Percentiles rank a stretch among this genome's conserved stretches.
phyloP scores from a whole-genome alignment of 2,797 vertebrate species.

The Zalophus californianus region DNA sequence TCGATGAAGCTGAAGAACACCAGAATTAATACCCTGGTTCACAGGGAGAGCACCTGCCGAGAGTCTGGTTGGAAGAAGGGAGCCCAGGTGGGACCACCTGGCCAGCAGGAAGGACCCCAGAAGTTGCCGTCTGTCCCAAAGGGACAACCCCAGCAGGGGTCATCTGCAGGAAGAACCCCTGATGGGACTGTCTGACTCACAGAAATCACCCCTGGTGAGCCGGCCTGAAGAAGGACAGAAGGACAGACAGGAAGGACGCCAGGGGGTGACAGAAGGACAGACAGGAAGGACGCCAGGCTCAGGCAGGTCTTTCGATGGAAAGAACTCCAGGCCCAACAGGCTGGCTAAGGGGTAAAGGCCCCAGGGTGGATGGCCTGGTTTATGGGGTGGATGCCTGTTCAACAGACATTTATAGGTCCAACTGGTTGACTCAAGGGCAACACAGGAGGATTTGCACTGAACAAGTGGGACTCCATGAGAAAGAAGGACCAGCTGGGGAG shows the following conservation, averaged over 20 bases:
- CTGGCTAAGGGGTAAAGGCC: constrained; percentile 83
- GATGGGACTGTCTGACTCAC: constrained; percentile 59
- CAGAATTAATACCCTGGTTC: constrained; percentile 55
- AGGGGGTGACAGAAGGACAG: constrained; percentile 70
- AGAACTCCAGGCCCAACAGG: constrained; percentile 56
- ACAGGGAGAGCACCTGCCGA: constrained; percentile 59
- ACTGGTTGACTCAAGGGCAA: constrained; percentile 81
- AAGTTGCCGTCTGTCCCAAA: constrained; percentile 78
- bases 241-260: constrained; percentile 78
- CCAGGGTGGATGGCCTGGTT: constrained; percentile 79
- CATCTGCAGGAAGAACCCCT: constrained; percentile 72
- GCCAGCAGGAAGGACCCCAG: constrained; percentile 86
- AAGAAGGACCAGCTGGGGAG: constrained; percentile 89
- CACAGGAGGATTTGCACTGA: constrained; percentile 77
- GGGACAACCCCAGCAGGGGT: constrained; percentile 82
- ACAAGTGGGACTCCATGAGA: constrained; percentile 87
- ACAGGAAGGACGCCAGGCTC: constrained; percentile 78
- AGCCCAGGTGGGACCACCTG: constrained; percentile 80
- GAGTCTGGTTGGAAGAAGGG: constrained; percentile 72
- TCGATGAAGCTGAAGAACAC: constrained; percentile 87
- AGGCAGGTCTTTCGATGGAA: constrained; percentile 48
- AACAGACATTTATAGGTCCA: constrained; percentile 74
- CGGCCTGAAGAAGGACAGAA: constrained; percentile 79
- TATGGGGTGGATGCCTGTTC: constrained; percentile 80
- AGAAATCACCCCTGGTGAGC: constrained; percentile 85